These are phyloP conservation scores for Emydoidea blandingii DNA, from an alignment of 2,797 vertebrate genomes.

Conservation along the genomic window DNA sequence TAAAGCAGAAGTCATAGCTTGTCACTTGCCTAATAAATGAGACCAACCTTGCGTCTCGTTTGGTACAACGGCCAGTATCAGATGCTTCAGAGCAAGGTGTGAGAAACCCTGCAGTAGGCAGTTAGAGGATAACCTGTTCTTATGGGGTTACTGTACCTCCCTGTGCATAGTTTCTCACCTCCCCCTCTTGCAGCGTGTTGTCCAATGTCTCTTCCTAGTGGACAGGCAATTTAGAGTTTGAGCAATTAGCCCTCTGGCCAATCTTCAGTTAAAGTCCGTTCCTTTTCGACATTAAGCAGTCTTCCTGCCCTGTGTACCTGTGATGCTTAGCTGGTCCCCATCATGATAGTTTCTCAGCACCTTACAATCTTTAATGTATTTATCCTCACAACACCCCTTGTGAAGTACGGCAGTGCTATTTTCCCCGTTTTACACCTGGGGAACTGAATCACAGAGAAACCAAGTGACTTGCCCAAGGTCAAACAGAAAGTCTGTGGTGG, in stretches of 20 bases:
- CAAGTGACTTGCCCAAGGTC: background rate
- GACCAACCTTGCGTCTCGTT: background rate
- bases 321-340: background rate
- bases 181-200: background rate
- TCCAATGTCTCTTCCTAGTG: background rate
- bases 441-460: background rate
- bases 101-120: background rate
- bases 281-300: background rate
- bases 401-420: background rate
- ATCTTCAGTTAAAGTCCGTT: background rate
- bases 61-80: background rate
- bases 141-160: background rate
- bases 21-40: background rate
- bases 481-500: background rate
- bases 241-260: background rate
- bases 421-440: background rate
- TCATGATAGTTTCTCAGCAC: background rate
- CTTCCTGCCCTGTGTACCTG: background rate
- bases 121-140: background rate
- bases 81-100: background rate
- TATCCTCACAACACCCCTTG: background rate
- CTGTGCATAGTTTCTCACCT: background rate
- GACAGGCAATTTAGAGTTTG: background rate
- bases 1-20: background rate
- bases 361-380: background rate